These are phyloP conservation scores for Aphidoletes aphidimyza DNA, from an alignment of 2,888 invertebrate species.

Conservation along the genomic window DNA sequence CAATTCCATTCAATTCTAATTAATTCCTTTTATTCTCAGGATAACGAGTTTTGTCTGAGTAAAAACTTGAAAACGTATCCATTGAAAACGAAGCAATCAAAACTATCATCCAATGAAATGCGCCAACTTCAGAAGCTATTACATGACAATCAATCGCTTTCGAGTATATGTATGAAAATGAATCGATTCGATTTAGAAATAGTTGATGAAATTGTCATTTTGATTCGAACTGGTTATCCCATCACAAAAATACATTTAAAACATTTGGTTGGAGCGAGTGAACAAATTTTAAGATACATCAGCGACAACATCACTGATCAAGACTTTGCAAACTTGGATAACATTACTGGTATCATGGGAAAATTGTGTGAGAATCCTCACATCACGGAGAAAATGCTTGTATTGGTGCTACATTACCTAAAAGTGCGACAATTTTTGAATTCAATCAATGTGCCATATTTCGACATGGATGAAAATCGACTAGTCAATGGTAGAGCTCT, in stretches of 20 bases:
- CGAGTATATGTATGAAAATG: neutral
- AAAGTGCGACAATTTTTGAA: constrained; percentile 62
- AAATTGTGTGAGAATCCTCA: constrained; percentile 60
- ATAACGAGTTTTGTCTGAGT: constrained; percentile 23
- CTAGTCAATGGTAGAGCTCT: neutral
- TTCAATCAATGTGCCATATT: constrained; percentile 55
- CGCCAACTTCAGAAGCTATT: neutral
- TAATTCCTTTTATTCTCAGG: neutral
- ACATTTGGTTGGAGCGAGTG: neutral
- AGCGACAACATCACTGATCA: neutral
- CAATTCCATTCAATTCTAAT: neutral
- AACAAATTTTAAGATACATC: constrained; percentile 2
- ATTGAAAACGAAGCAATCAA: neutral
- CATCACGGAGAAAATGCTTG: constrained; percentile 62
- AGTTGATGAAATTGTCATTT: constrained; percentile 3
- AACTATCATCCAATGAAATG: neutral
- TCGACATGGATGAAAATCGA: constrained; percentile 56
- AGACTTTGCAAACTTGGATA: neutral
- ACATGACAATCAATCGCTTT: neutral
- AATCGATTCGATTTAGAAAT: neutral
- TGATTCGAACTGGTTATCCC: constrained; percentile 4
- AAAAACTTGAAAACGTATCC: neutral
- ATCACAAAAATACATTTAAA: neutral
- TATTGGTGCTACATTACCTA: constrained; percentile 61
- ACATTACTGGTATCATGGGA: constrained; percentile 59